Evolutionary conservation across 2,797 vertebrate species (phyloP), one percentile per base, ranked within the genome.

Genomic region (Poecilia wingei): DNA sequence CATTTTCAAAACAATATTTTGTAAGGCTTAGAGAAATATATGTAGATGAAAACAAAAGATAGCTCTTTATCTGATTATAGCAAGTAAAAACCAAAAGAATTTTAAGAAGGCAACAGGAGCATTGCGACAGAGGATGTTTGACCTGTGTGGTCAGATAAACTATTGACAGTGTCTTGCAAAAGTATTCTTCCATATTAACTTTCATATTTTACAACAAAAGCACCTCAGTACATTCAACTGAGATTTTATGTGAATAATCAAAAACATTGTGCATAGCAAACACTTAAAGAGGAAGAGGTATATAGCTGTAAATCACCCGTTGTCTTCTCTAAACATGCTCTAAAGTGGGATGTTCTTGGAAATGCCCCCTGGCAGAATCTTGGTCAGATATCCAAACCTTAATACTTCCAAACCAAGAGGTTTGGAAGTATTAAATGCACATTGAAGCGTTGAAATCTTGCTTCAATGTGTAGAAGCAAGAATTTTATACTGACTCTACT

Each of bases 1-100:
- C 43, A 84, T 87, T 91, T 86, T 76, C 68, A 82, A 84, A 86
- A 81, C 82, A 82, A 79, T 85, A 81, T 84, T 88, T 85, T 89
- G 68, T 79, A 46, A 80, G 71, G 77, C 59, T 73, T 13, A 20
- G 72, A 81, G 77, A 86, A 80, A 66, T 57, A 39, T 39, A 77
- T 80, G 75, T 25, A 85, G 90, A 89, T 84, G 18, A 83, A 86
- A 83, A 79, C 49, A 51, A 76, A 57, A 76, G 78, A 89, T 83
- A 87, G 87, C 57, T 78, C 45, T 74, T 79, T 61, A 85, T 86
- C 80, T 84, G 79, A 87, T 85, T 84, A 85, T 72, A 71, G 77
- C 31, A 49, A 88, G 77, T 77, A 79, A 84, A 84, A 87, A 77
- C 41, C 39, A 78, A 45, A 64, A 47, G 74, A 51, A 76, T 81